Evolutionary conservation across 2,797 vertebrate species (phyloP), one percentile per base, ranked within the genome.

Genomic region (Balearica regulorum): DNA sequence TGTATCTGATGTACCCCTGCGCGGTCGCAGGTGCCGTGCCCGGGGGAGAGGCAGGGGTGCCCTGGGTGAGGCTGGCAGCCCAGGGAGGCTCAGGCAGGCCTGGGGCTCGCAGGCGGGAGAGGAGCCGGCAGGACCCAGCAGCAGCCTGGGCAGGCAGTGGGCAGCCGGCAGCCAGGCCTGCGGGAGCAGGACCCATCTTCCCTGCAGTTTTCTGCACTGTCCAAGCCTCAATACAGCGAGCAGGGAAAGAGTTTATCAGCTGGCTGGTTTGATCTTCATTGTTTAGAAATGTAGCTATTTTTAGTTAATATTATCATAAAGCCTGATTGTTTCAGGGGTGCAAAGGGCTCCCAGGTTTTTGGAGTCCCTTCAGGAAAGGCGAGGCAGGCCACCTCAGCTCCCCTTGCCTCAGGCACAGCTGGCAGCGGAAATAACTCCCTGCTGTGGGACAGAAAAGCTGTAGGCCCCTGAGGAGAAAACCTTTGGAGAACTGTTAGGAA

Each of bases 21-120:
- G 70, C 76, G 41, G 75, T 3, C 5, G 21, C 46, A 28, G 71
- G 76, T 22, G 62, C 66, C 41, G 54, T 1, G 13, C 68, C n/a
- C 0, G 0, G 25, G 53, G 0, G 9, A 26, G 51, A 64, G 31
- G 16, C n/a, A 11, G 28, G 8, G 9, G 3, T 29, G 28, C 41
- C 41, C 16, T 4, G 28, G 11, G 20, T 6, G 33, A 72, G 64
- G 53, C 31, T 0, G 13, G 44, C 44, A 46, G 44, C 44, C 48
- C 48, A 5, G 48, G 39, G 61, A 21, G 29, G 24, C 35, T 28
- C 11, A 5, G 46, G 37, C 15, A 14, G 19, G 25, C 13, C 5
- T 3, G 3, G 61, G 60, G 22, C 41, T 15, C 5, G 21, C 21
- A 33, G 80, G 57, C n/a, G 11, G 69, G 21, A 62, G 39, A 17